Evolutionary conservation across 2,113 vertebrate genomes (phyloP), one percentile per base, ranked within the genome.

Genomic region (Anhinga rufa): DNA sequence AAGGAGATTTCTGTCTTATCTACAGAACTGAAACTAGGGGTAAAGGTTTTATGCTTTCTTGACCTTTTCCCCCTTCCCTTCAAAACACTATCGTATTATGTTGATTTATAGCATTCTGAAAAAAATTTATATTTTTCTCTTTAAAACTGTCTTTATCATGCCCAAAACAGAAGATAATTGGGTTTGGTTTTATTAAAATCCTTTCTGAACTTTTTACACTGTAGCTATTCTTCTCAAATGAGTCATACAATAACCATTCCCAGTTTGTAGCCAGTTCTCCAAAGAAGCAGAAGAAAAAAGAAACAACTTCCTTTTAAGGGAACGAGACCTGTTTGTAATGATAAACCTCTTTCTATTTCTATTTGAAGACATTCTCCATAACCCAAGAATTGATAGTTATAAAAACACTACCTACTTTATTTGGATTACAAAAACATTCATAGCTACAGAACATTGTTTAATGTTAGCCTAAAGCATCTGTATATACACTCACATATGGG

Each of bases 271-370:
- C 98, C 98, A 98, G 97, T 98, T 98, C 98, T 98, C 98, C 97
- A 97, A 98, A 98, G 98, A 98, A 98, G 97, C 97, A 96, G 96
- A 92, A 96, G 92, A 83, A 98, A 98, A 98, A 98, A 98, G 96
- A 97, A 98, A 98, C 98, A 97, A 97, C 97, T 98, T 97, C 99
- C 99, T 99, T 99, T 99, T 99, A 99, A 98, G 99, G 99, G 95
- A 98, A 96, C 98, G 96, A 98, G 98, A 98, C 98, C 97, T 98
- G 97, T 97, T 98, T 97, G 96, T 95, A 95, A 95, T 84, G 97
- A 98, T 97, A 98, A 98, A 97, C 96, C 72, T 97, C 96, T 89
- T 92, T 97, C 96, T 90, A 72, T 95, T 97, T 97, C 97, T 92
- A 82, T 97, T 95, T 95, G 94, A 97, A 97, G 94, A 89, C 72